phyloP scores from a whole-genome alignment of 2,797 vertebrate genomes.

The Myotis daubentonii region DNA sequence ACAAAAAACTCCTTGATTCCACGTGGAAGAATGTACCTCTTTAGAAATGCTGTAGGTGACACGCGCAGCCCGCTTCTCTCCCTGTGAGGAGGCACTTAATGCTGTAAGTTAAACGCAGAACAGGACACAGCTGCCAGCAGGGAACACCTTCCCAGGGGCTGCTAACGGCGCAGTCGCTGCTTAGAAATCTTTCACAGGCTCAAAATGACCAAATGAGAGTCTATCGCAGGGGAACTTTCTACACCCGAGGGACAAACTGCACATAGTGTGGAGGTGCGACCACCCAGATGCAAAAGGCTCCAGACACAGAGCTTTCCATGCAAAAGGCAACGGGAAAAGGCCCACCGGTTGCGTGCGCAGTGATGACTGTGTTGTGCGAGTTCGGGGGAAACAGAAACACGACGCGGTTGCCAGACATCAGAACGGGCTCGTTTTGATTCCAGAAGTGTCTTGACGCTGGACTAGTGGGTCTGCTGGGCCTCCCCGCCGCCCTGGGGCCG shows the following conservation, averaged over 20 bases:
- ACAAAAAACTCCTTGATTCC: not conserved
- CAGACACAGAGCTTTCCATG: conserved; percentile 27
- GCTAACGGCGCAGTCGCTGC: not conserved
- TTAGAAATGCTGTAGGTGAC: not conserved
- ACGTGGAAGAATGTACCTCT: conserved; percentile 65
- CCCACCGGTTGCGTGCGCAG: not conserved
- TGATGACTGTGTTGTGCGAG: conserved; percentile 58
- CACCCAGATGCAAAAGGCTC: conserved; percentile 45
- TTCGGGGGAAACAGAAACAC: not conserved
- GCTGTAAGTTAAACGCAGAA: not conserved
- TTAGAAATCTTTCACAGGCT: conserved; percentile 55
- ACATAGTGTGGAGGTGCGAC: conserved; percentile 68
- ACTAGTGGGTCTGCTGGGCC: not conserved
- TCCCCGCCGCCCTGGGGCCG: not conserved
- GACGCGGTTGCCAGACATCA: conserved; percentile 60
- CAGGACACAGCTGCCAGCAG: not conserved
- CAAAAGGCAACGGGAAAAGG: conserved; percentile 39
- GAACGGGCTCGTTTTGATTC: not conserved
- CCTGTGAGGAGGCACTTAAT: not conserved
- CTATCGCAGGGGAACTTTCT: conserved; percentile 56
- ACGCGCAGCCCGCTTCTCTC: not conserved
- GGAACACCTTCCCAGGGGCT: not conserved
- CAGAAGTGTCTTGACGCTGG: not conserved
- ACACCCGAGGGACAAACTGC: conserved; percentile 80
- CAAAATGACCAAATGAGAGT: conserved; percentile 39